Conservation (phyloP, 2,797 vertebrate species). For the Rhynchonycteris naso region DNA sequence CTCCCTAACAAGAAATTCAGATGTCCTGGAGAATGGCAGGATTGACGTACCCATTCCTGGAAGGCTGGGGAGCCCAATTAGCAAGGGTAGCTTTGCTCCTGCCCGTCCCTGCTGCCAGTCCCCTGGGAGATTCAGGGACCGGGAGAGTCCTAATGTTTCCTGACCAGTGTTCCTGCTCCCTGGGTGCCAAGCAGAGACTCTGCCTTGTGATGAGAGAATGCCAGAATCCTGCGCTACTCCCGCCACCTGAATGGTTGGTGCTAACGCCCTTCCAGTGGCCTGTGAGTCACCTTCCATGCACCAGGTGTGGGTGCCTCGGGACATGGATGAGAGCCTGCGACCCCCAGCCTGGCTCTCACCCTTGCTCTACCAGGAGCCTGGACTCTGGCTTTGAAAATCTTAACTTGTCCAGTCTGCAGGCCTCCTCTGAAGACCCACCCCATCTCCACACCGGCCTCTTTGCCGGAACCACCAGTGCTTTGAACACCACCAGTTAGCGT, state of each 20-base stretch:
- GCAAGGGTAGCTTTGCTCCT: not conserved
- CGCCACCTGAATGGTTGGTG: not conserved
- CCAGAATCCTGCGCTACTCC: not conserved
- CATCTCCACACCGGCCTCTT: accelerated
- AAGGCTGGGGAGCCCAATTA: not conserved
- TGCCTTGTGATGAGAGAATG: not conserved
- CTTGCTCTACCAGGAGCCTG: not conserved
- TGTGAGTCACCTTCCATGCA: accelerated
- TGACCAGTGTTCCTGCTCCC: not conserved
- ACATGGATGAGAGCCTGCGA: accelerated
- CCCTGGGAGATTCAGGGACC: not conserved
- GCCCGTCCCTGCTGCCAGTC: not conserved
- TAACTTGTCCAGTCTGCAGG: accelerated
- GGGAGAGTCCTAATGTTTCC: not conserved
- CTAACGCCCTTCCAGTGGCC: not conserved
- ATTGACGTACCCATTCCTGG: not conserved
- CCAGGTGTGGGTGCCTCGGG: not conserved
- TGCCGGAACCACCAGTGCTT: not conserved
- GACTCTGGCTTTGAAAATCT: accelerated
- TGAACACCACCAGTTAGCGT: accelerated
- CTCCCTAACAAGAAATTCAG: not conserved
- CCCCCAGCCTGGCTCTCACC: not conserved
- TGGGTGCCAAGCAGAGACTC: not conserved
- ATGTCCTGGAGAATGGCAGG: not conserved
- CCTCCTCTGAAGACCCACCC: not conserved